Percentiles rank a stretch among this genome's conserved stretches.
phyloP scores from a whole-genome alignment of 2,797 vertebrate genomes.

The Peromyscus melanophrys region DNA sequence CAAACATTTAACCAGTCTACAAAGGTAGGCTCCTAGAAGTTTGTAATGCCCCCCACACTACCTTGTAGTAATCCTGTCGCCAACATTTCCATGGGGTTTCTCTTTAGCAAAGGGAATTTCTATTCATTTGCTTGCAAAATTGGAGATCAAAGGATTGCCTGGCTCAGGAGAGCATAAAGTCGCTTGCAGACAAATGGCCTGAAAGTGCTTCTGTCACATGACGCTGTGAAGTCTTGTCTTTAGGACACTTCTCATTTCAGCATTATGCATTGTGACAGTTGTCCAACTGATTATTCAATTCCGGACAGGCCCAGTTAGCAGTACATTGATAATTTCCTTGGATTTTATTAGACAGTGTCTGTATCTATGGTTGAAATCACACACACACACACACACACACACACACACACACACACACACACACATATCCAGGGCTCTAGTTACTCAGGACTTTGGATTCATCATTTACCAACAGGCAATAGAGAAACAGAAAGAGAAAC shows the following conservation, averaged over 20 bases:
- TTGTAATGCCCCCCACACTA: accelerated
- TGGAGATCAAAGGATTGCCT: neutral
- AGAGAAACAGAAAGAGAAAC: neutral
- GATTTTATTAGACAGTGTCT: neutral
- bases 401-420: no score
- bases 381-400: no score
- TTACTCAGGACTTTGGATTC: neutral
- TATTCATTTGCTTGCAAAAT: neutral
- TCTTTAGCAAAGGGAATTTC: neutral
- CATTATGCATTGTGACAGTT: neutral
- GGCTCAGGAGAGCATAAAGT: neutral
- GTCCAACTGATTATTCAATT: neutral
- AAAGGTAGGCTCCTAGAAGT: neutral
- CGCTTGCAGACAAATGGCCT: neutral
- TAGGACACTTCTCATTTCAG: neutral
- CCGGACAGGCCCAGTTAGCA: neutral
- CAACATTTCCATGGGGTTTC: neutral
- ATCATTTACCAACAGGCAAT: neutral
- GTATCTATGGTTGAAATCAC: neutral
- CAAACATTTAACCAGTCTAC: neutral
- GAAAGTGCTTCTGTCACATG: neutral
- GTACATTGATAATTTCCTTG: neutral
- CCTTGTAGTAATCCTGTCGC: neutral
- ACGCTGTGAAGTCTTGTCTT: neutral
- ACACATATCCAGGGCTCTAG: neutral